These are phyloP conservation scores for Ahaetulla prasina DNA, from an alignment of 2,113 vertebrate genomes.

Conservation along the genomic window DNA sequence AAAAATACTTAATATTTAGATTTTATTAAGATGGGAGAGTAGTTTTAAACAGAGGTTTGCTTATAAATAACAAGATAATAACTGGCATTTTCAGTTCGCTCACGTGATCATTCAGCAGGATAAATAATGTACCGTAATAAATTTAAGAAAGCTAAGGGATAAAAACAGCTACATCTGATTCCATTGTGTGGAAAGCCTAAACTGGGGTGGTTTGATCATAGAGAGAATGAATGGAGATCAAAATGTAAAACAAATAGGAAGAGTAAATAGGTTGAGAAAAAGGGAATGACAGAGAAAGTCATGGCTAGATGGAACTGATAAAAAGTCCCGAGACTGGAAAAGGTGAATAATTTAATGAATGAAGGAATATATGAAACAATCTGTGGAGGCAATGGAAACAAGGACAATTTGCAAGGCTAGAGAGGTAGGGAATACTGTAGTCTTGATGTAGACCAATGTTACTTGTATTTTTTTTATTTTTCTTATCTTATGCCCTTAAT, in stretches of 20 bases:
- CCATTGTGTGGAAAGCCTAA: no score
- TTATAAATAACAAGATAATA: slow-evolving; percentile 23
- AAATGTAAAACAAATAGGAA: neutral
- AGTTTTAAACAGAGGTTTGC: slow-evolving; percentile 31
- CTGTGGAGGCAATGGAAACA: neutral
- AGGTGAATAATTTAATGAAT: neutral
- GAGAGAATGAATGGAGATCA: neutral
- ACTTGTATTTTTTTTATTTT: neutral
- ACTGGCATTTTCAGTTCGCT: neutral
- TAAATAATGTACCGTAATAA: neutral
- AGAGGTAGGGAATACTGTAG: neutral
- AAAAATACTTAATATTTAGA: slow-evolving; percentile 33
- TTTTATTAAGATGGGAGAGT: slow-evolving; percentile 56
- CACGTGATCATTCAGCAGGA: slow-evolving; percentile 14
- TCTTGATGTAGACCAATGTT: neutral
- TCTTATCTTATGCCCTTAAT: neutral
- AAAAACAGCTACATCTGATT: neutral
- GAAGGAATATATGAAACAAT: neutral
- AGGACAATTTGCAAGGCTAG: neutral
- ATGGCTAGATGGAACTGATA: neutral
- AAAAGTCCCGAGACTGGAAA: neutral
- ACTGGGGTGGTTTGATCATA: neutral
- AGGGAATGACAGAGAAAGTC: neutral
- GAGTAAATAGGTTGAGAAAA: neutral
- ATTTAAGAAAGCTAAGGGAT: neutral